Evolutionary conservation across 1,140 invertebrate genomes (phyloP).

Genomic region (Drosophila truncata): DNA sequence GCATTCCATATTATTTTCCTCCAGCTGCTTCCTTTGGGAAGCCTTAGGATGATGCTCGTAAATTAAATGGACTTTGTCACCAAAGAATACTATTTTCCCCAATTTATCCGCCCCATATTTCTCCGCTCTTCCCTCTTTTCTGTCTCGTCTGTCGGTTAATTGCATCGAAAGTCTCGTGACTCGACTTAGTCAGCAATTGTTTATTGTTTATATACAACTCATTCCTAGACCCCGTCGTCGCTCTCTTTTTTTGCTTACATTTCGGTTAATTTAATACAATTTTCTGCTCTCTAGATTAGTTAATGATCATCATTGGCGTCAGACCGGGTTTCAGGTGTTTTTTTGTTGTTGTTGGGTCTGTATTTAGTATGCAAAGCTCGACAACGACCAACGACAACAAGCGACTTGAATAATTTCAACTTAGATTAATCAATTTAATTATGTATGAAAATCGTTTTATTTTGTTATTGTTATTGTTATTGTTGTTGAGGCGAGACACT

Average conservation of each 20-base stretch:
- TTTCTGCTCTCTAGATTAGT: conserved; percentile 66
- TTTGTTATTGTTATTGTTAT: conserved; percentile 21
- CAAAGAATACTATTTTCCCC: conserved; percentile 5
- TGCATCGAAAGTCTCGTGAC: conserved; percentile 61
- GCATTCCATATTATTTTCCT: conserved; percentile 16
- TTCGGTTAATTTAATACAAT: conserved; percentile 60
- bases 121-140: neutral
- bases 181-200: conserved; percentile 52
- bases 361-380: conserved; percentile 52
- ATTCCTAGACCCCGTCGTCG: neutral
- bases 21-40: conserved; percentile 44
- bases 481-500: conserved; percentile 34
- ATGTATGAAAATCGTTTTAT: conserved; percentile 61
- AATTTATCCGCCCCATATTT: neutral
- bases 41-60: conserved; percentile 37
- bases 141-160: conserved; percentile 36
- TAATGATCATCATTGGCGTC: conserved; percentile 47
- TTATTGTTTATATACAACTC: conserved; percentile 32
- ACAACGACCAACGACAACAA: conserved; percentile 18
- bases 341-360: neutral
- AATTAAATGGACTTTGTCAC: conserved; percentile 46
- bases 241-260: conserved; percentile 10
- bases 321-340: conserved; percentile 17
- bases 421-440: conserved; percentile 63
- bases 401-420: conserved; percentile 58